A percentile compares a stretch with the other conserved stretches of the same genome.
Conservation (phyloP, 2,888 invertebrate species). For the Nemapogon koenigi region DNA sequence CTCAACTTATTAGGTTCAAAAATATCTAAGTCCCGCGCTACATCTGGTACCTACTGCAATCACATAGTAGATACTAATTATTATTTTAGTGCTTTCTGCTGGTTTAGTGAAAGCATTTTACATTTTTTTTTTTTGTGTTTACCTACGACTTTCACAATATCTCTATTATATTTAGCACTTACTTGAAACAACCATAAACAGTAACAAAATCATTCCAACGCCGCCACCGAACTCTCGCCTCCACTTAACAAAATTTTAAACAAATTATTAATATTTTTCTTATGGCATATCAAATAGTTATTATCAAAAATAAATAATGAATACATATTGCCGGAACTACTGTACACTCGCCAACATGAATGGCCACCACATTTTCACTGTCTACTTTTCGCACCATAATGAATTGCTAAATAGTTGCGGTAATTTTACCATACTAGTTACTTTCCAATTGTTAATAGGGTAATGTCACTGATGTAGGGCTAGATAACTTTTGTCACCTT, state of each 20-base stretch:
- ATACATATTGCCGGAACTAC: slow-evolving; percentile 2
- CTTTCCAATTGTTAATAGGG: not conserved
- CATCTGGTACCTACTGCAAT: too few species aligned
- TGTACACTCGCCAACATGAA: not conserved
- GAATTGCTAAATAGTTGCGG: too few species aligned
- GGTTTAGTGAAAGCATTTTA: too few species aligned
- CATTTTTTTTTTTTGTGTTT: not conserved
- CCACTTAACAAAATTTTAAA: not conserved
- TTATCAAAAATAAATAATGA: too few species aligned
- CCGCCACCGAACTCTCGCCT: slow-evolving; percentile 10
- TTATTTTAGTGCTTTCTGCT: too few species aligned
- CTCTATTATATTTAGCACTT: slow-evolving; percentile 19
- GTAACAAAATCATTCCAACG: slow-evolving; percentile 46
- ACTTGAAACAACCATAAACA: slow-evolving; percentile 44
- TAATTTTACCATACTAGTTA: not conserved
- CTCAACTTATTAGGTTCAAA: too few species aligned
- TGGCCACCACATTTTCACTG: slow-evolving; percentile 5
- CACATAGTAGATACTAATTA: too few species aligned
- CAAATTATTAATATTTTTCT: not conserved
- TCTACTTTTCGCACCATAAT: slow-evolving; percentile 1
- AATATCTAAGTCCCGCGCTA: too few species aligned
- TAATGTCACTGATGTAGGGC: not conserved
- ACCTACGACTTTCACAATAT: too few species aligned
- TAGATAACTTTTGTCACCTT: not conserved
- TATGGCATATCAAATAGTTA: slow-evolving; percentile 5